phyloP scores from a whole-genome alignment of 2,888 invertebrate species.

The Eurytoma adleriae region DNA sequence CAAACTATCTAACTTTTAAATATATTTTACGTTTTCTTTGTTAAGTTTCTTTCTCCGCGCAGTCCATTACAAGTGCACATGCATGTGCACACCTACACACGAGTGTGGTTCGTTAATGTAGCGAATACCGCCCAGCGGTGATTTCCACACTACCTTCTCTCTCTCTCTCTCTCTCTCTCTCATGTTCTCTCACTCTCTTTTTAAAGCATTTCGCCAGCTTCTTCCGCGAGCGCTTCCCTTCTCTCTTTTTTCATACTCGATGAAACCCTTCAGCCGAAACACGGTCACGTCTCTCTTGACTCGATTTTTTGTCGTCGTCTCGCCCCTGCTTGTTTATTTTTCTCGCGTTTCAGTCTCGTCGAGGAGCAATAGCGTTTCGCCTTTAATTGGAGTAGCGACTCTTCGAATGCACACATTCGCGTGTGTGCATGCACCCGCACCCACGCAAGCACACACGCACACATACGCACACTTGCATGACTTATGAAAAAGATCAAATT shows the following conservation, averaged over 20 bases:
- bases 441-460: neutral
- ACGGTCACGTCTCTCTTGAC: constrained; percentile 45
- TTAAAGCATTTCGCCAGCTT: constrained; percentile 20
- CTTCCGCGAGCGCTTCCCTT: neutral
- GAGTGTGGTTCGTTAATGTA: constrained; percentile 33
- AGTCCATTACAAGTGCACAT: too few species aligned
- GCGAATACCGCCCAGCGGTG: neutral
- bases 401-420: neutral
- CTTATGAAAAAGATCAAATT: constrained; percentile 21
- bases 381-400: constrained; percentile 30
- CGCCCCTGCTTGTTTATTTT: constrained; percentile 13
- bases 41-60: too few species aligned
- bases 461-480: too few species aligned
- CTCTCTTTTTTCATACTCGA: constrained; percentile 34
- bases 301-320: constrained; percentile 16
- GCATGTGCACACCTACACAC: too few species aligned
- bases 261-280: constrained; percentile 36
- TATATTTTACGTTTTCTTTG: too few species aligned
- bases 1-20: too few species aligned
- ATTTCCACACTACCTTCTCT: neutral
- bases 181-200: neutral
- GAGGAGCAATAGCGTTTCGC: constrained; percentile 32
- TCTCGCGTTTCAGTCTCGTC: neutral
- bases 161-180: neutral
- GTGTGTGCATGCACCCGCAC: neutral